Conservation (phyloP, 2,797 vertebrate genomes). For the Gephyroberyx darwinii region DNA sequence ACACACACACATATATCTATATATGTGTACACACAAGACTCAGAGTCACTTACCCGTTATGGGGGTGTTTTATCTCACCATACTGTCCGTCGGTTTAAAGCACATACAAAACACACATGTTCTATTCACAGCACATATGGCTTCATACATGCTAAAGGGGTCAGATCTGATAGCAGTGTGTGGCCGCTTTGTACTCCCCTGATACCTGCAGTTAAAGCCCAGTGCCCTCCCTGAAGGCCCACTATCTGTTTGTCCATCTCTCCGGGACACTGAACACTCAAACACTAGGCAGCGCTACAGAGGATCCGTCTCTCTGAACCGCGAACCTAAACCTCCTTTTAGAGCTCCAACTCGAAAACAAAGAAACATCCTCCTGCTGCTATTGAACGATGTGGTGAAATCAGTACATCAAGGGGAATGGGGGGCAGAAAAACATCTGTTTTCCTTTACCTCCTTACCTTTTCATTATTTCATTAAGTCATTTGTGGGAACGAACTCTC, state of each 20-base stretch:
- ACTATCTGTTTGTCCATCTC: conserved; percentile 53
- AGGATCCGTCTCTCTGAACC: not conserved
- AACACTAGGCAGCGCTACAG: conserved; percentile 19
- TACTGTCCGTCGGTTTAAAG: conserved; percentile 3
- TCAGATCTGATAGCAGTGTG: conserved; percentile 34
- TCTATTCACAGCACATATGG: no score
- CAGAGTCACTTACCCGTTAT: not conserved
- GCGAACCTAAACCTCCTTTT: conserved; percentile 1
- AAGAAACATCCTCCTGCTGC: not conserved
- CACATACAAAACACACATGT: not conserved
- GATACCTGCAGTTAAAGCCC: not conserved
- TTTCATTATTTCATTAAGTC: conserved; percentile 11
- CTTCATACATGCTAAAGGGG: conserved; percentile 3
- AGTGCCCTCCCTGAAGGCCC: conserved; percentile 13
- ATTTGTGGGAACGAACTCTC: conserved; percentile 17
- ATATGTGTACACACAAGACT: conserved; percentile 12
- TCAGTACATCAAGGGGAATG: not conserved
- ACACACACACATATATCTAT: no score
- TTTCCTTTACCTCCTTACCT: not conserved
- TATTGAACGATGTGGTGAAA: conserved; percentile 10
- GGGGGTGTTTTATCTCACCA: not conserved
- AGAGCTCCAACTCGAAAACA: conserved; percentile 1
- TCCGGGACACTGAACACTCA: conserved; percentile 9
- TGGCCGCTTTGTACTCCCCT: conserved; percentile 23
- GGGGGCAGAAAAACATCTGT: not conserved